Percentiles rank a stretch among this genome's conserved stretches.
Conservation (phyloP, 2,113 vertebrate genomes). For the Chauna torquata region DNA sequence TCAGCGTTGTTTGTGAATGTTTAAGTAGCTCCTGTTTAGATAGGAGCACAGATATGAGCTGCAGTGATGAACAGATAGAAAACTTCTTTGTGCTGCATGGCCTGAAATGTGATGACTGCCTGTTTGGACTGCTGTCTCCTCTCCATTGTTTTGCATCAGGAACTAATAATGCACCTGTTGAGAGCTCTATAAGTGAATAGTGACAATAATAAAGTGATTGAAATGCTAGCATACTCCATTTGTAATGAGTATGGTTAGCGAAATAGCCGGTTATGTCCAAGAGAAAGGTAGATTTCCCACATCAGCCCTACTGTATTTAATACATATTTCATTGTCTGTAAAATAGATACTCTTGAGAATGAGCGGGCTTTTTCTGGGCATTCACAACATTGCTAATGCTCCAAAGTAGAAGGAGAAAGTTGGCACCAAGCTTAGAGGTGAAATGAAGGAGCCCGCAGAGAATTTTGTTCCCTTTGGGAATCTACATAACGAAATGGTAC, state of each 20-base stretch:
- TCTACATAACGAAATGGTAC: background rate
- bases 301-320: background rate
- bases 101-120: background rate
- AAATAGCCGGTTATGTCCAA: background rate
- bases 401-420: background rate
- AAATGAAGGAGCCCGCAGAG: background rate
- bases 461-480: background rate
- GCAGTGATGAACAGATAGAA: background rate
- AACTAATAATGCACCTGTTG: background rate
- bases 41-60: background rate
- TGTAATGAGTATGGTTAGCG: background rate
- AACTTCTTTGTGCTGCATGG: background rate
- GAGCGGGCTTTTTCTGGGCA: background rate
- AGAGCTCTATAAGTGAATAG: background rate
- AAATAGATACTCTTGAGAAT: background rate
- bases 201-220: background rate
- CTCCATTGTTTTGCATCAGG: background rate
- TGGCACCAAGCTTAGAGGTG: background rate
- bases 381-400: background rate
- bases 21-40: background rate
- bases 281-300: background rate
- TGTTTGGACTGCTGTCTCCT: background rate
- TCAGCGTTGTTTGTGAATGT: background rate
- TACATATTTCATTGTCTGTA: background rate
- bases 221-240: background rate